Conservation (phyloP, 2,113 vertebrate genomes). For the Piliocolobus tephrosceles region DNA sequence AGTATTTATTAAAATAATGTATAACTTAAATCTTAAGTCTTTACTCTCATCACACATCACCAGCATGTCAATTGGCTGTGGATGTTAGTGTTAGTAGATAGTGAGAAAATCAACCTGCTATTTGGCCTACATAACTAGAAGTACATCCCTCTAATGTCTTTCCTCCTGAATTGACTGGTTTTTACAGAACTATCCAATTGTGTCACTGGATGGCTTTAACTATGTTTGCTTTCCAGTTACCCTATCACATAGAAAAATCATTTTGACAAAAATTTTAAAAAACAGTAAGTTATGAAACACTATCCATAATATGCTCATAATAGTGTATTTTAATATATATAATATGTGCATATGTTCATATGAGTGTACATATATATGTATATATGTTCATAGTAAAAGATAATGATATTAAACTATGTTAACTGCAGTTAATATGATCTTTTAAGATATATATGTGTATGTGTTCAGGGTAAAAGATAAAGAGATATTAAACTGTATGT, state of each 20-base stretch:
- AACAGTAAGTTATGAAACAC: background rate
- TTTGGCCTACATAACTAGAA: background rate
- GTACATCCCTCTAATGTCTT: background rate
- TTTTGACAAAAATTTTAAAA: background rate
- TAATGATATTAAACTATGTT: too few relatives aligned
- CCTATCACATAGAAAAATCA: background rate
- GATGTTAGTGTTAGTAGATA: background rate
- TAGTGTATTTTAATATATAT: background rate
- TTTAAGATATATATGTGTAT: background rate
- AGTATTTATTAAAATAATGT: background rate
- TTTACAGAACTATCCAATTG: background rate
- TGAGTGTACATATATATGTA: too few relatives aligned
- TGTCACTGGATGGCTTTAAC: background rate
- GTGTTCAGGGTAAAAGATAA: background rate
- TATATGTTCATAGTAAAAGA: too few relatives aligned
- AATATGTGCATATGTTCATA: too few relatives aligned
- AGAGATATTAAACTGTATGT: background rate
- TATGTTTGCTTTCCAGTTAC: background rate
- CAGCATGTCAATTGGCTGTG: background rate
- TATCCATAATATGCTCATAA: background rate
- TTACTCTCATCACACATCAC: background rate
- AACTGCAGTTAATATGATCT: background rate
- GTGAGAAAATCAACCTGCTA: background rate
- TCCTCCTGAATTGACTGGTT: background rate
- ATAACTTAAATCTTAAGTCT: background rate